phyloP scores from a whole-genome alignment of 2,113 vertebrate species.

The Mormyrus lacerda region DNA sequence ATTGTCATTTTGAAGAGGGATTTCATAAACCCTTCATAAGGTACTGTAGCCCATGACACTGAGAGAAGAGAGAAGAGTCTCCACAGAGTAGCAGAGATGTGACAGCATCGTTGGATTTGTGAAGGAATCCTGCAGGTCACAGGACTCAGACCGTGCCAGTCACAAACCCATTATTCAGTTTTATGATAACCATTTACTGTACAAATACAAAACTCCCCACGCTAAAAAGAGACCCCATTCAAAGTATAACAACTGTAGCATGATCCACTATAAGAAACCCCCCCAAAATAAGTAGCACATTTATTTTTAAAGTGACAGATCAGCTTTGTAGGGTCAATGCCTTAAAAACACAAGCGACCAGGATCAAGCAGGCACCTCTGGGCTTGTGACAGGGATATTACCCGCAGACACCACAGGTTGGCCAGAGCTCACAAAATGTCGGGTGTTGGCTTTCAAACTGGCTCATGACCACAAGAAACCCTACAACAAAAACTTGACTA shows the following conservation, averaged over 20 bases:
- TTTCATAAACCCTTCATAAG: conserved; percentile 18
- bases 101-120: neutral
- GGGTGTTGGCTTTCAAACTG: neutral
- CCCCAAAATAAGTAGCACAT: neutral
- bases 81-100: neutral
- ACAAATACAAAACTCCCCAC: neutral
- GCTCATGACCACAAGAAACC: neutral
- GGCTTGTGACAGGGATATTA: neutral
- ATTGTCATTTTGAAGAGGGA: neutral
- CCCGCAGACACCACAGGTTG: neutral
- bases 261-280: neutral
- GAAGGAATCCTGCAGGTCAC: neutral
- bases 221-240: neutral
- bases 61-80: neutral
- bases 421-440: neutral
- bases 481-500: neutral
- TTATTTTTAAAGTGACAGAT: neutral
- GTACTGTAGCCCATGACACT: neutral
- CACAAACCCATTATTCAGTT: neutral
- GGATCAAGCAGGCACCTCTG: neutral
- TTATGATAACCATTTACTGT: neutral
- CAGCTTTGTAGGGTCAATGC: neutral
- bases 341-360: neutral
- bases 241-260: neutral
- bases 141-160: neutral